Percentiles rank a stretch among this genome's conserved stretches.
Conservation (phyloP, 2,888 invertebrate genomes). For the Horisme vitalbata region DNA sequence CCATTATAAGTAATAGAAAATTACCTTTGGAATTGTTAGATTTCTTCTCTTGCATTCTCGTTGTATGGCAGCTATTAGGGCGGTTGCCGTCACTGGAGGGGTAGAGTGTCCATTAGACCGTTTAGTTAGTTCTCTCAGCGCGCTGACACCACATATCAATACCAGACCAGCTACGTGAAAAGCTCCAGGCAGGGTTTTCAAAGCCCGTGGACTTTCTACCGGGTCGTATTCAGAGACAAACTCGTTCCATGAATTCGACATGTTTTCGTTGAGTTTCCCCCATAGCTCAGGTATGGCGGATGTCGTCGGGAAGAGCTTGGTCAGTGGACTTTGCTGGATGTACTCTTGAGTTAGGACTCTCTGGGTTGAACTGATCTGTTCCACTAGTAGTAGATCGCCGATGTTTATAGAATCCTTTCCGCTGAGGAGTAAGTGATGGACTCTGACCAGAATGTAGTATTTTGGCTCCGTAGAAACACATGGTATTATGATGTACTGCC, state of each 20-base stretch:
- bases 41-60: conserved; percentile 67
- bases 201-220: conserved; percentile 86
- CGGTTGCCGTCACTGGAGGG: conserved; percentile 67
- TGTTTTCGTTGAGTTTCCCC: conserved; percentile 85
- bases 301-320: conserved; percentile 82
- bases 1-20: not conserved
- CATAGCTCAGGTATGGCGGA: conserved; percentile 86
- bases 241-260: conserved; percentile 91
- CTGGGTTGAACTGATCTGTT: conserved; percentile 62
- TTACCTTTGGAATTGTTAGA: conserved; percentile 68
- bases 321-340: conserved; percentile 69
- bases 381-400: conserved; percentile 88
- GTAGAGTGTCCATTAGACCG: conserved; percentile 60
- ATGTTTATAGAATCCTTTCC: conserved; percentile 88
- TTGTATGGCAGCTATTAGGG: conserved; percentile 67
- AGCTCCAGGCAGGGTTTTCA: conserved; percentile 83
- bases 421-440: conserved; percentile 89
- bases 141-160: conserved; percentile 85
- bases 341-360: conserved; percentile 56
- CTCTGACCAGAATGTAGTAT: conserved; percentile 87
- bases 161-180: conserved; percentile 85
- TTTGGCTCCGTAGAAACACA: conserved; percentile 74
- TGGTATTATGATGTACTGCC: conserved; percentile 91
- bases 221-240: conserved; percentile 91
- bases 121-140: conserved; percentile 84